Evolutionary conservation across 1,140 invertebrate genomes (phyloP).

Genomic region (Megalopta genalis): DNA sequence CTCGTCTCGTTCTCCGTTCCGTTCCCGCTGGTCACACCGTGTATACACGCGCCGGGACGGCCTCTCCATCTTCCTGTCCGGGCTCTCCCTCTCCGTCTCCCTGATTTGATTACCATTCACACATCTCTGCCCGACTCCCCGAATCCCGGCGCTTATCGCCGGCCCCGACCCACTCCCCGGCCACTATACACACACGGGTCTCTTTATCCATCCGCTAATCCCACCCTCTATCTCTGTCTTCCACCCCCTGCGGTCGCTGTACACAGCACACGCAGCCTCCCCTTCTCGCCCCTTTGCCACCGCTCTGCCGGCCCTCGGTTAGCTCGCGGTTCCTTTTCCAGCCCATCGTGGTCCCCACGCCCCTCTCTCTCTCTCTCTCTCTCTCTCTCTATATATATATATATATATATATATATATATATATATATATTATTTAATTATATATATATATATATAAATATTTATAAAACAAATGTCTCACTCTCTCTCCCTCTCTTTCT

Average conservation of each 20-base stretch:
- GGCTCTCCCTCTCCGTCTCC: background rate
- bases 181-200: conserved; percentile 9
- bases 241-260: background rate
- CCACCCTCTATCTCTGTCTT: conserved; percentile 30
- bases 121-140: background rate
- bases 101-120: conserved; percentile 39
- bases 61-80: conserved; percentile 28
- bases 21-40: background rate
- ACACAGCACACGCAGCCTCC: conserved; percentile 7
- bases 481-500: too few species aligned
- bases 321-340: background rate
- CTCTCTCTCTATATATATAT: too few species aligned
- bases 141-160: conserved; percentile 22
- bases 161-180: background rate
- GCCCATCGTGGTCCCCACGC: background rate
- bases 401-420: too few species aligned
- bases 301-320: too few species aligned
- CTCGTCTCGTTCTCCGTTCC: background rate
- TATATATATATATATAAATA: too few species aligned
- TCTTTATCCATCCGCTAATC: conserved; percentile 21
- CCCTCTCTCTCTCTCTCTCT: too few species aligned
- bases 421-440: too few species aligned
- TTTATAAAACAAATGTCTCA: too few species aligned
- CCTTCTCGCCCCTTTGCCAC: too few species aligned
- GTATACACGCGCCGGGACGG: background rate